phyloP scores from a whole-genome alignment of 2,888 invertebrate genomes.

The Dermolepida albohirtum region DNA sequence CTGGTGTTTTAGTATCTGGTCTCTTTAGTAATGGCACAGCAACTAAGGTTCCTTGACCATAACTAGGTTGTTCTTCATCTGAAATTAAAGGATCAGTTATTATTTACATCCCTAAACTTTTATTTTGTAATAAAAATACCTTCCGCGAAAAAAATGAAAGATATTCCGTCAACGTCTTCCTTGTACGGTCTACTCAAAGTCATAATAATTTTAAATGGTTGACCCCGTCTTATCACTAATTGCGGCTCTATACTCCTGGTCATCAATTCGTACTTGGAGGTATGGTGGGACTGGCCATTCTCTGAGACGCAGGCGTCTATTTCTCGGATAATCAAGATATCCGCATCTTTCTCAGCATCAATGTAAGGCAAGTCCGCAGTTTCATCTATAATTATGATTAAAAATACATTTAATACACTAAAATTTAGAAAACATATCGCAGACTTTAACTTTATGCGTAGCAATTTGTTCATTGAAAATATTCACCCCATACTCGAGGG shows the following conservation, averaged over 20 bases:
- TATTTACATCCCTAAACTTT: background rate
- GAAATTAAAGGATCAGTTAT: slow-evolving; percentile 48
- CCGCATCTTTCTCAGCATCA: slow-evolving; percentile 50
- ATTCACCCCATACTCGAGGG: too few species aligned
- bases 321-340: slow-evolving; percentile 75
- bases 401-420: too few species aligned
- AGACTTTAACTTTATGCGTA: too few species aligned
- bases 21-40: slow-evolving; percentile 79
- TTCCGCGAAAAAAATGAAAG: slow-evolving; percentile 84
- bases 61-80: slow-evolving; percentile 82
- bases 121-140: slow-evolving; percentile 63
- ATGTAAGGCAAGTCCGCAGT: slow-evolving; percentile 50
- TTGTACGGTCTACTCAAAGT: slow-evolving; percentile 81
- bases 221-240: slow-evolving; percentile 85
- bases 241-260: slow-evolving; percentile 68
- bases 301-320: slow-evolving; percentile 80
- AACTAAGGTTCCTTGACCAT: slow-evolving; percentile 83
- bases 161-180: slow-evolving; percentile 80
- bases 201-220: slow-evolving; percentile 80
- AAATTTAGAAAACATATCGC: too few species aligned
- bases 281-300: slow-evolving; percentile 83
- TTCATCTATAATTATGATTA: slow-evolving; percentile 51
- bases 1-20: slow-evolving; percentile 69
- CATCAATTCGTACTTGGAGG: slow-evolving; percentile 83
- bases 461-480: too few species aligned